Evolutionary conservation across 2,888 invertebrate genomes (phyloP).

Genomic region (Hecatera dysodea): DNA sequence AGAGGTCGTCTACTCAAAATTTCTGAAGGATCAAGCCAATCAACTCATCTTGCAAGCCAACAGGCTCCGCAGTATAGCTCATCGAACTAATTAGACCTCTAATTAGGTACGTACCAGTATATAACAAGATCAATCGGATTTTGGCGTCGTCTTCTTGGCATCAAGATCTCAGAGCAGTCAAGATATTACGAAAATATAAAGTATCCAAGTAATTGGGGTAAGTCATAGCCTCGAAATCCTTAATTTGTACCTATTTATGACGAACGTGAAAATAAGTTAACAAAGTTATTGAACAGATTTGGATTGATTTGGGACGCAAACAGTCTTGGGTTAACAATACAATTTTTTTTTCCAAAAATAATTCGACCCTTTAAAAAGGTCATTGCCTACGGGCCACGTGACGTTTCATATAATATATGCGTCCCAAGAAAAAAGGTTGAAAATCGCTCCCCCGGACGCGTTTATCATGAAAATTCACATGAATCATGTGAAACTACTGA

Average conservation of each 20-base stretch:
- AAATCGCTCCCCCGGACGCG: constrained; percentile 13
- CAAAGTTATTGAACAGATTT: background rate
- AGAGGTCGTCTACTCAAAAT: constrained; percentile 17
- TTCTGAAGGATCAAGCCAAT: constrained; percentile 31
- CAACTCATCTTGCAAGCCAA: constrained; percentile 13
- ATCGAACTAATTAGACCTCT: constrained; percentile 24
- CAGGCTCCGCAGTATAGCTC: constrained; percentile 8
- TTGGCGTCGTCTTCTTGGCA: background rate
- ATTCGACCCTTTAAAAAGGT: constrained; percentile 35
- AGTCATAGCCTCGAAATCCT: background rate
- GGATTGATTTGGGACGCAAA: constrained; percentile 10
- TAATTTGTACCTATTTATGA: background rate
- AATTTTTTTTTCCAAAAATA: constrained; percentile 16
- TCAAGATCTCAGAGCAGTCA: background rate
- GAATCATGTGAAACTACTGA: constrained; percentile 45
- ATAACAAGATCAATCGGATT: background rate
- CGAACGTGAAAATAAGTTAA: background rate
- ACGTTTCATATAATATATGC: constrained; percentile 43
- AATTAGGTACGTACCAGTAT: background rate
- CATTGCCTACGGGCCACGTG: constrained; percentile 28
- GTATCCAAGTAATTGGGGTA: background rate
- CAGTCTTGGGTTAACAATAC: background rate
- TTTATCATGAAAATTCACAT: constrained; percentile 52
- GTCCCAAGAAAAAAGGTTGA: constrained; percentile 47
- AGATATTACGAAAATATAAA: background rate